phyloP scores from a whole-genome alignment of 2,797 vertebrate genomes.

The Phalloptychus januarius region DNA sequence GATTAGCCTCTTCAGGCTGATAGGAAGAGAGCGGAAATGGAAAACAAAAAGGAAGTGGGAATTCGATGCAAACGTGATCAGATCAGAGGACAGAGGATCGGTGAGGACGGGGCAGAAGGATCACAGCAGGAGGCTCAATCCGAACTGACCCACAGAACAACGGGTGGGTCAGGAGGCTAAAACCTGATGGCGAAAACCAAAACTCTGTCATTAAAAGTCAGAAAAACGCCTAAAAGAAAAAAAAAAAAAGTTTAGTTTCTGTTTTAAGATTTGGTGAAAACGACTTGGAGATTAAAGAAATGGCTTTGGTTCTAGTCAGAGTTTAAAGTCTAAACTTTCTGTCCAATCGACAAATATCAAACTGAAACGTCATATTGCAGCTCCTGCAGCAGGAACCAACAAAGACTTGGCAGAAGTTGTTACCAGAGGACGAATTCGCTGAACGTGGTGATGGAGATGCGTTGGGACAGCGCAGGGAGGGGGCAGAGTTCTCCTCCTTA shows the following conservation, averaged over 20 bases:
- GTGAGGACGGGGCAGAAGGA: neutral
- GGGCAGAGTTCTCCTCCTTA: neutral
- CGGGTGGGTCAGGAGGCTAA: neutral
- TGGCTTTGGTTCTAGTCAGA: neutral
- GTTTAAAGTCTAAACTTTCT: slow-evolving; percentile 22
- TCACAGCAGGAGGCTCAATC: neutral
- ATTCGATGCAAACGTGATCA: neutral
- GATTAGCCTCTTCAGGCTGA: neutral
- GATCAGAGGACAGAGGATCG: neutral
- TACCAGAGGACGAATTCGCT: slow-evolving; percentile 3
- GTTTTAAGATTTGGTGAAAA: neutral
- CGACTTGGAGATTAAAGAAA: neutral
- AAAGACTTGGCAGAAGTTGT: neutral
- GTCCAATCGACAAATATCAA: neutral
- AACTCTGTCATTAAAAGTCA: neutral
- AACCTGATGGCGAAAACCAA: neutral
- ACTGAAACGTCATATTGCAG: neutral
- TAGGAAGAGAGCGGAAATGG: neutral
- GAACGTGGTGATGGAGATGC: slow-evolving; percentile 46
- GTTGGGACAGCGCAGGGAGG: slow-evolving; percentile 26
- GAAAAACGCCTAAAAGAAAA: neutral
- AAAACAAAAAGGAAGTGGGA: neutral
- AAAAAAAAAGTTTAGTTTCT: neutral
- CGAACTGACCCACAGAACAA: neutral
- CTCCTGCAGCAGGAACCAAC: neutral